Base-by-base conservation (phyloP, 2,888 invertebrate species). In the Noctua janthina region DNA sequence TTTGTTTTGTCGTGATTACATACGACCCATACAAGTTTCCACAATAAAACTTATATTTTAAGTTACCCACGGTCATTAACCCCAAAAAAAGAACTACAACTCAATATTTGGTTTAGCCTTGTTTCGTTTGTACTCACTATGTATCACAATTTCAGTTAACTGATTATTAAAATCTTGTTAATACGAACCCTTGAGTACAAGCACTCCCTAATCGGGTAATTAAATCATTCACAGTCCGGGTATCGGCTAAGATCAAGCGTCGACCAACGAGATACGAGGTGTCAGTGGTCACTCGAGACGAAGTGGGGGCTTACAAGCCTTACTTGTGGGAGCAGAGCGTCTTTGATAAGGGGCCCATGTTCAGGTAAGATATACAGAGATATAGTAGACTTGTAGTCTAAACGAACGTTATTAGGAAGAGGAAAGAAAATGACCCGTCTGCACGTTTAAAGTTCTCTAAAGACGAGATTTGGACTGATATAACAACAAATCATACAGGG, bases 271-370 rank as follows among this genome's bases (percentile, higher is more conserved):
- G 98, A 91, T 99, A 99, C 95, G 99, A 99, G 96, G 98, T 99
- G 74, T 99, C 99, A 0, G 99, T 99, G 66, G 99, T 99, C 77
- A 99, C 99, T 39, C 97, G 99, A 85, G 99, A 99, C 94, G 99
- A 99, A 97, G 99, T 99, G 66, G 99, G 99, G 67, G 99, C 99
- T 88, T 99, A 99, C 97, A 99, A 99, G 94, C 99, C 99, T 62
- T 99, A 99, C 96, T 97, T 99, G 75, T 99, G 99, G 99, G 99
- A 99, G 94, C 99, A 99, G 96, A 99, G 98, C 90, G 98, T 99
- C 80, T 99, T 99, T 94, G 99, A 99, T 94, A 99, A 99, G 97
- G 99, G 99, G 51, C 98, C 99, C 43, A 99, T 99, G 99, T 99
- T 99, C 96, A 98, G 99, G 98, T 98, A 92, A 92, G 75, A 13